Base-by-base conservation (phyloP, 2,888 invertebrate species). In the Phanerotoma sp. region DNA sequence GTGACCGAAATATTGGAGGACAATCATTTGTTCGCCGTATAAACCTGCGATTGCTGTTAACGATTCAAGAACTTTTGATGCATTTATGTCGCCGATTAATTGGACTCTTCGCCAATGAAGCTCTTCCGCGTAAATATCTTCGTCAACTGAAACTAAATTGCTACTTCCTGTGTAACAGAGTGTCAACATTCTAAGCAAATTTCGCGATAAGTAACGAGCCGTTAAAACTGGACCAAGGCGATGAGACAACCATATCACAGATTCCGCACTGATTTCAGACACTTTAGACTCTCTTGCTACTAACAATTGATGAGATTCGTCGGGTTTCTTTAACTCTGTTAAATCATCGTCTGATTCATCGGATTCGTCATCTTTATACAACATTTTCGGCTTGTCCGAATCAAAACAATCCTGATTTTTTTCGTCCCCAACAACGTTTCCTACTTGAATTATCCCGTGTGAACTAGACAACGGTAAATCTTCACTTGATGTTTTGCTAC, bases 141-240 rank as follows among this genome's bases (percentile, higher is more conserved):
- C 63, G 21, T 63, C 65, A 2, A 61, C 74, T 1, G 82, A 79
- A 37, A 81, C 77, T 22, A 91, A 79, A 73, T 89, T 91, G 61
- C 91, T 91, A 68, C 85, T 86, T 0, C 91, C 93, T 18, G 93
- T 87, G 74, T 96, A 98, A 77, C 97, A 98, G 3, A 97, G 78
- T 0, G 95, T 92, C 49, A 98, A 79, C 92, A 98, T 96, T 70
- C 96, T 86, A 10, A 98, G 80, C 61, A 99, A 81, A 80, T 96
- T 96, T 56, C 93, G 84, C 0, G 96, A 91, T 22, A 98, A 82
- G 79, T 93, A 89, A 64, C 92, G 86, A 35, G 96, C 93, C 0
- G 95, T 94, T 20, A 98, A 81, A 42, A 97, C 93, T 0, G 98
- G 97, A 0, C 98, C 98, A 15, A 98, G 79, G 60, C 96, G 85